These are phyloP conservation scores for Nasonovia ribisnigri DNA, from an alignment of 2,888 invertebrate genomes.

Conservation along the genomic window DNA sequence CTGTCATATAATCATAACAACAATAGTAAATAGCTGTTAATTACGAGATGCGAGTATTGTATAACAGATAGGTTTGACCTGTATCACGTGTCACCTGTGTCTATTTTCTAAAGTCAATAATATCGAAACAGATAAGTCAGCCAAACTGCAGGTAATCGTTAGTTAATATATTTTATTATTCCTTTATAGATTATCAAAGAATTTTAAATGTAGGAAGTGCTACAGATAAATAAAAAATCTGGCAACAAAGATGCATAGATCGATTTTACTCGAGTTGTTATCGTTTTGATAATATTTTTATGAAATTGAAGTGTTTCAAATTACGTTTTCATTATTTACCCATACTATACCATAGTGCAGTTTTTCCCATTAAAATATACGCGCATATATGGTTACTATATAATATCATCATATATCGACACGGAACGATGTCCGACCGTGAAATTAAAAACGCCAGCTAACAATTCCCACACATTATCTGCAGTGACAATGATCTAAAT, in stretches of 20 bases:
- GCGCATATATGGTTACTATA: background rate
- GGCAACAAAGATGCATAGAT: background rate
- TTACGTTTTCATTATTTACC: conserved; percentile 1
- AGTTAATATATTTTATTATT: background rate
- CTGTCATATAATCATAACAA: conserved; percentile 17
- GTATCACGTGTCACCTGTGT: background rate
- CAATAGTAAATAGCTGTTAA: conserved; percentile 37
- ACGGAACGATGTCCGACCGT: conserved; percentile 49
- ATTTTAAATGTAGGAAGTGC: background rate
- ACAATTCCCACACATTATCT: background rate
- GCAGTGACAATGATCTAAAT: background rate
- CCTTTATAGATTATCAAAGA: background rate
- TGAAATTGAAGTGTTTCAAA: background rate
- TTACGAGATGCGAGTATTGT: background rate
- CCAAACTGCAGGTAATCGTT: background rate
- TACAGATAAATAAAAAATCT: background rate
- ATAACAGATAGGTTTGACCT: background rate
- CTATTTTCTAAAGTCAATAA: background rate
- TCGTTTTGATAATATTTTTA: background rate
- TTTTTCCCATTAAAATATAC: background rate
- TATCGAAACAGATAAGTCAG: background rate
- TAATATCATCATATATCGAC: background rate
- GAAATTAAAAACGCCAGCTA: conserved; percentile 48
- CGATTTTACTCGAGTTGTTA: background rate
- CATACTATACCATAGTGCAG: background rate